Evolutionary conservation across 2,888 invertebrate species (phyloP).

Genomic region (Polydesmus complanatus): DNA sequence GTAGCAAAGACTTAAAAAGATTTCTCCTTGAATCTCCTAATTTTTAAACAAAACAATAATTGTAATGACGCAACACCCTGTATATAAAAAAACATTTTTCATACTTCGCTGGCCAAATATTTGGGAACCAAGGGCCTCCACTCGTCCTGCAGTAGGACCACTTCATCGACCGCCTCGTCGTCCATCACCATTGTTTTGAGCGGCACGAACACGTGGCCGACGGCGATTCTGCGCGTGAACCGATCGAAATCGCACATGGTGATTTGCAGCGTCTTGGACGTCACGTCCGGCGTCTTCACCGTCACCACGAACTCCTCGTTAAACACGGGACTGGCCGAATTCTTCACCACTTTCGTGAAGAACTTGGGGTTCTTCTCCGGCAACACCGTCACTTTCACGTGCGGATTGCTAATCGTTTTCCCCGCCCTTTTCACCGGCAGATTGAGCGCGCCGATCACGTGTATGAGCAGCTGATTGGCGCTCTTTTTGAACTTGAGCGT

Average conservation of each 20-base stretch:
- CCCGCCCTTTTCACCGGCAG: slow-evolving; percentile 11
- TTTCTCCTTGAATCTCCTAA: slow-evolving; percentile 19
- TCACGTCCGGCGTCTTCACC: slow-evolving; percentile 15
- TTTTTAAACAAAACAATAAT: background rate
- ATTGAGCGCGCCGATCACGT: slow-evolving; percentile 14
- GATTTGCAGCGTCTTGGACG: slow-evolving; percentile 23
- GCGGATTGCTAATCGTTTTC: slow-evolving; percentile 10
- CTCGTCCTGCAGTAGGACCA: slow-evolving; percentile 2
- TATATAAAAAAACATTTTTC: background rate
- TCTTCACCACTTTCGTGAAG: slow-evolving; percentile 13
- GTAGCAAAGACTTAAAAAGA: slow-evolving; percentile 22
- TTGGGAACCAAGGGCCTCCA: slow-evolving; percentile 11
- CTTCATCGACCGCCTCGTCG: slow-evolving; percentile 20
- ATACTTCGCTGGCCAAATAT: slow-evolving; percentile 11
- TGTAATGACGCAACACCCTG: background rate
- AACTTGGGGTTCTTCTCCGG: slow-evolving; percentile 15
- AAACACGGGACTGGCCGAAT: slow-evolving; percentile 14
- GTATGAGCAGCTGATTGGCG: background rate
- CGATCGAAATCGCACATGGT: slow-evolving; percentile 33
- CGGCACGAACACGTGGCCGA: slow-evolving; percentile 31
- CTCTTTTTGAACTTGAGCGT: background rate
- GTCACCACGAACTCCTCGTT: slow-evolving; percentile 14
- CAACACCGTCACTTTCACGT: slow-evolving; percentile 14
- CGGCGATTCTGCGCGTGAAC: slow-evolving; percentile 29
- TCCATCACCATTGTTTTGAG: slow-evolving; percentile 24